Base-by-base conservation (phyloP, 2,888 invertebrate genomes). In the Sesia apiformis region DNA sequence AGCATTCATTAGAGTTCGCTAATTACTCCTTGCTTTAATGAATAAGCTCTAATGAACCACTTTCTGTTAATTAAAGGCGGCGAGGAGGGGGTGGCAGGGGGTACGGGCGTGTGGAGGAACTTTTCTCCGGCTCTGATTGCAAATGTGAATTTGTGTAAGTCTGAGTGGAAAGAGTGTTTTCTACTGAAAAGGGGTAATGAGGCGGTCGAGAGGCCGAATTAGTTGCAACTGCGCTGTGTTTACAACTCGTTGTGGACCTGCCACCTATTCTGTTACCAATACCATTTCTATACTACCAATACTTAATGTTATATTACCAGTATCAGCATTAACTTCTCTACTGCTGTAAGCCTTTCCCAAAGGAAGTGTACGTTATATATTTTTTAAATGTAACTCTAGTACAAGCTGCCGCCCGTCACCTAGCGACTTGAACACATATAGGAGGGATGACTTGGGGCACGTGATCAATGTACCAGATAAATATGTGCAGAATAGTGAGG, bases 11-110 rank as follows among this genome's bases (percentile, higher is more conserved):
- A 93, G 93, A 94, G 93, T 93, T 94, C 93, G 93, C 94, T 94
- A 94, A 94, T 94, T 94, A 94, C 94, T 93, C 93, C 93, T 93
- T 93, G 93, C 94, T 94, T 93, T 94, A 94, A 94, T 94, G 94
- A 94, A 94, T 94, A 94, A 94, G 93, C 94, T 93, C 94, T 94
- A 94, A 94, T 94, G 94, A 94, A 94, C 94, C 94, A 94, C 94
- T 94, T 94, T 94, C 93, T 94, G 94, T 94, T 94, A 94, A 94
- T 94, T 94, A 94, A 94, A 94, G 94, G 92, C 93, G 87, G 90
- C 88, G 87, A 67, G 65, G 56, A 63, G 62, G 69, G 57, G 61
- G 60, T 61, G 58, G 53, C 58, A 60, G 63, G 65, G 67, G 60
- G 64, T 63, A 55, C 54, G 61, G 60, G 63, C 70, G 70, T 64